A percentile compares a stretch with the other conserved stretches of the same genome.
phyloP scores from a whole-genome alignment of 2,113 vertebrate species.

The Ophiodon elongatus region DNA sequence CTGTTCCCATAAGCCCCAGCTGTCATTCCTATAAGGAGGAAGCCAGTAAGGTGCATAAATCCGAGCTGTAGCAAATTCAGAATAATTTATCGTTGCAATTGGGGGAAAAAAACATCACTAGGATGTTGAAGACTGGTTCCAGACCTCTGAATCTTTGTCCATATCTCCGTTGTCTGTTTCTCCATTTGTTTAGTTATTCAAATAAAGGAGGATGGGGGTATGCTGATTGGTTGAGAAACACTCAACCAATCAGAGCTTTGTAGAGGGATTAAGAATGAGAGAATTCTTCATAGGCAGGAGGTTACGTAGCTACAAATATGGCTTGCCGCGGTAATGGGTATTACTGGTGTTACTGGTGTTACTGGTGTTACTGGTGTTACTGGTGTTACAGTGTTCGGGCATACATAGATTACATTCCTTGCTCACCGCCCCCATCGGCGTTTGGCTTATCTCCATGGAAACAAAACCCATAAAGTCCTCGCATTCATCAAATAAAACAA shows the following conservation, averaged over 20 bases:
- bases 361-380: no score
- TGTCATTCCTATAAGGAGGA: background rate
- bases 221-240: background rate
- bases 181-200: background rate
- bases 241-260: background rate
- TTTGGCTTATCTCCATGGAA: no score
- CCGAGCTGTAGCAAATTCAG: no score
- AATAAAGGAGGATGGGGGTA: no score
- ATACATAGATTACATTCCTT: no score
- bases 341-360: no score
- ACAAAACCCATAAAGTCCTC: no score
- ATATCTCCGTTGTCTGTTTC: background rate
- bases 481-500: no score
- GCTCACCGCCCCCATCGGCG: no score
- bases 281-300: background rate
- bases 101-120: no score
- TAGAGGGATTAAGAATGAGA: background rate
- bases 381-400: no score
- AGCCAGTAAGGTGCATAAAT: background rate
- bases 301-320: background rate
- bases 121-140: background rate
- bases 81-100: background rate
- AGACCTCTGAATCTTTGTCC: background rate
- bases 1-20: background rate
- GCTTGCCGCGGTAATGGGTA: no score